phyloP scores from a whole-genome alignment of 2,113 vertebrate genomes.

The Mobula birostris region DNA sequence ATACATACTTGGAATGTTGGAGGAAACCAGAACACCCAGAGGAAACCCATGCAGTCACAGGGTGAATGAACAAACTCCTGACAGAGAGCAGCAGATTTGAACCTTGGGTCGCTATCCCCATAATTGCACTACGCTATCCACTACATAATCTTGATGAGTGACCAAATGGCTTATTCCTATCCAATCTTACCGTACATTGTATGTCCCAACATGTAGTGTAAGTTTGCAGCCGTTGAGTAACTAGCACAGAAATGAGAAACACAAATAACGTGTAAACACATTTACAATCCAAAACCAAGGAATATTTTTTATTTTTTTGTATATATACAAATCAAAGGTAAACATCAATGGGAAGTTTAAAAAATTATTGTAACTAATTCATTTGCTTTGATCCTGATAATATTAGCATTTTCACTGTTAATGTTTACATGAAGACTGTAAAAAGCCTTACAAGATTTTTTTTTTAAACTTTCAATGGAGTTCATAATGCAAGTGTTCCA shows the following conservation, averaged over 20 bases:
- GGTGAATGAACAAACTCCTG: no score
- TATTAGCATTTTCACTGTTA: not conserved
- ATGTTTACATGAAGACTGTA: not conserved
- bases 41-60: no score
- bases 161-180: no score
- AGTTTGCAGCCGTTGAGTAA: not conserved
- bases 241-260: not conserved
- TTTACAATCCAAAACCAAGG: conserved; percentile 27
- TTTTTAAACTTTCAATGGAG: not conserved
- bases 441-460: not conserved
- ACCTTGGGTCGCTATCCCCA: no score
- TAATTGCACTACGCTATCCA: no score
- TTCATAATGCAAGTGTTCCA: no score
- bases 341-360: conserved; percentile 8
- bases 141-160: no score
- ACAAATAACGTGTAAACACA: conserved; percentile 11
- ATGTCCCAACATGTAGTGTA: not conserved
- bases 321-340: conserved; percentile 9
- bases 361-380: conserved; percentile 13
- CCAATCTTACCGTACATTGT: not conserved
- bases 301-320: not conserved
- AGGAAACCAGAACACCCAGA: no score
- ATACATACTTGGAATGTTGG: no score
- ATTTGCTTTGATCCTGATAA: not conserved
- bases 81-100: no score